A percentile compares a stretch with the other conserved stretches of the same genome.
Conservation (phyloP, 2,113 vertebrate species). For the Callipepla californica region DNA sequence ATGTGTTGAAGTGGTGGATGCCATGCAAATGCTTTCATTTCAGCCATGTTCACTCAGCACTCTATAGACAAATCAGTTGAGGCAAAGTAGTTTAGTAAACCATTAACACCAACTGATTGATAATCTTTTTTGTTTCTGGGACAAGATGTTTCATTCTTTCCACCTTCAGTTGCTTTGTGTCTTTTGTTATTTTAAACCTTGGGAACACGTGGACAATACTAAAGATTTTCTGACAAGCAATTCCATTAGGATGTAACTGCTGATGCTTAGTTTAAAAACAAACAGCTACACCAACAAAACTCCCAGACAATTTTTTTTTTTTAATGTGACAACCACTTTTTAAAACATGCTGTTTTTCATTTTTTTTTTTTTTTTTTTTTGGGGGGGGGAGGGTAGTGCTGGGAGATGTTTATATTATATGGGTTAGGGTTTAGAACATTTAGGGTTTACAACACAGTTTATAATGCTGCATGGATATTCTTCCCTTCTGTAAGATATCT, state of each 20-base stretch:
- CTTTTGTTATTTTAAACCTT: background rate
- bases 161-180: background rate
- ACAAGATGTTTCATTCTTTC: background rate
- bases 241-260: background rate
- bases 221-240: background rate
- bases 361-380: no score
- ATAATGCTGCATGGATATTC: background rate
- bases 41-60: background rate
- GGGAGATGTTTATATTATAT: background rate
- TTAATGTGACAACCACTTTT: no score
- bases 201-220: background rate
- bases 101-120: background rate
- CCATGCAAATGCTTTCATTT: background rate
- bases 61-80: background rate
- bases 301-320: no score
- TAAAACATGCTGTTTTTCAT: background rate
- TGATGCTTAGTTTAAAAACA: background rate
- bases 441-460: background rate
- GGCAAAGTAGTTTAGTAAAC: background rate
- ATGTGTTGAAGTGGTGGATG: fast-evolving
- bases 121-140: background rate
- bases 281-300: background rate
- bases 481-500: background rate
- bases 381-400: fast-evolving
- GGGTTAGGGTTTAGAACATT: background rate